A percentile compares a stretch with the other conserved stretches of the same genome.
Evolutionary conservation across 2,797 vertebrate genomes (phyloP).

Genomic region (Tolypeutes matacus): DNA sequence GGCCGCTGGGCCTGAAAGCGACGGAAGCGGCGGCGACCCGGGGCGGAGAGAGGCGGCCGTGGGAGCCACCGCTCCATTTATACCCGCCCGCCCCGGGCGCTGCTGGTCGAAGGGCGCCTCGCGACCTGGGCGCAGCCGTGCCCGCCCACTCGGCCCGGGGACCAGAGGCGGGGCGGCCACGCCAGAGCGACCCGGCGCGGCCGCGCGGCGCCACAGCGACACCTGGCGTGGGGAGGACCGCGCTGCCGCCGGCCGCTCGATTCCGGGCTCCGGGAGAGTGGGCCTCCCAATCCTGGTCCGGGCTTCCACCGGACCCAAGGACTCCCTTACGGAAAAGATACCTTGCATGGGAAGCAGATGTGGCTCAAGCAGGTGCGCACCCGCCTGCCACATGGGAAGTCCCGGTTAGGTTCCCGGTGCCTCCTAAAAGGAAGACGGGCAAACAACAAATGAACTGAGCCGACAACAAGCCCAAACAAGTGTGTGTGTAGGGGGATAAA

Average conservation of each 20-base stretch:
- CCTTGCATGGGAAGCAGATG: too few species aligned
- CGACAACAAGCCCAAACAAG: too few species aligned
- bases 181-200: conserved; percentile 68
- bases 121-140: conserved; percentile 83
- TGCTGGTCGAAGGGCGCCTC: conserved; percentile 84
- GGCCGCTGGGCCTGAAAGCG: conserved; percentile 61
- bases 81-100: conserved; percentile 86
- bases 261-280: too few species aligned
- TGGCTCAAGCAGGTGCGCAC: too few species aligned
- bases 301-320: neutral
- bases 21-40: conserved; percentile 65
- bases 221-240: conserved; percentile 78
- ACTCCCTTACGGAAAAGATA: rapidly evolving
- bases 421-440: too few species aligned
- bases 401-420: too few species aligned
- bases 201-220: conserved; percentile 75
- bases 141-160: conserved; percentile 83
- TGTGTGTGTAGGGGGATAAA: too few species aligned
- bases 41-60: conserved; percentile 68
- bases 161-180: conserved; percentile 79
- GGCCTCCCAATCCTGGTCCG: too few species aligned
- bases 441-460: too few species aligned
- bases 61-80: conserved; percentile 84
- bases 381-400: too few species aligned
- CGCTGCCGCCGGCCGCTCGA: neutral